Evolutionary conservation across 2,888 invertebrate genomes (phyloP).

Genomic region (Noctua janthe): DNA sequence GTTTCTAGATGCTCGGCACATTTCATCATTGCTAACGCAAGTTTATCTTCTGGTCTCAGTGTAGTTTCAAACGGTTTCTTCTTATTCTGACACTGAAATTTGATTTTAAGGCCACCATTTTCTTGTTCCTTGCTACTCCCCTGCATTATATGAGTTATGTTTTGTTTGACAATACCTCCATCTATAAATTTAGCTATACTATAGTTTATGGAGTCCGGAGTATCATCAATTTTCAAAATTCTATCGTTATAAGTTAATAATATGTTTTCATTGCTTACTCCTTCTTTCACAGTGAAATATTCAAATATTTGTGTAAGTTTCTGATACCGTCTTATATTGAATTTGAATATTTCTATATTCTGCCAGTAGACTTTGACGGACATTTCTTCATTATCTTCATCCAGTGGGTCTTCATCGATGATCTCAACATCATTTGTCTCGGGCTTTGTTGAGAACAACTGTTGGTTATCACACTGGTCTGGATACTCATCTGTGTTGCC

Average conservation of each 20-base stretch:
- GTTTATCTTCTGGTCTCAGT: slow-evolving; percentile 77
- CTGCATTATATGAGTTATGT: slow-evolving; percentile 70
- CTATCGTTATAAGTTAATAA: slow-evolving; percentile 83
- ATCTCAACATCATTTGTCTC: slow-evolving; percentile 63
- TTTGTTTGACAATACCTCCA: slow-evolving; percentile 82
- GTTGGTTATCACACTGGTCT: slow-evolving; percentile 75
- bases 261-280: slow-evolving; percentile 77
- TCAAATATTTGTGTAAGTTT: slow-evolving; percentile 83
- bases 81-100: slow-evolving; percentile 85
- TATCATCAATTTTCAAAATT: slow-evolving; percentile 82
- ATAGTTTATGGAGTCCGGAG: slow-evolving; percentile 83
- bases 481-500: slow-evolving; percentile 84
- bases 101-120: slow-evolving; percentile 78
- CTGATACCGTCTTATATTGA: slow-evolving; percentile 82
- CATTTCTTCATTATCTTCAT: slow-evolving; percentile 83
- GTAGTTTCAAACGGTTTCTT: slow-evolving; percentile 81
- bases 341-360: slow-evolving; percentile 81
- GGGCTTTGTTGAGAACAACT: slow-evolving; percentile 72
- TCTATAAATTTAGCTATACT: slow-evolving; percentile 86
- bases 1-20: slow-evolving; percentile 85
- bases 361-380: slow-evolving; percentile 88
- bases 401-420: slow-evolving; percentile 69
- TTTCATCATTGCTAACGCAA: slow-evolving; percentile 83
- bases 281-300: slow-evolving; percentile 79
- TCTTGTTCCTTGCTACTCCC: slow-evolving; percentile 35